These are phyloP conservation scores for Adela reaumurella DNA, from an alignment of 2,888 invertebrate species.

Conservation along the genomic window DNA sequence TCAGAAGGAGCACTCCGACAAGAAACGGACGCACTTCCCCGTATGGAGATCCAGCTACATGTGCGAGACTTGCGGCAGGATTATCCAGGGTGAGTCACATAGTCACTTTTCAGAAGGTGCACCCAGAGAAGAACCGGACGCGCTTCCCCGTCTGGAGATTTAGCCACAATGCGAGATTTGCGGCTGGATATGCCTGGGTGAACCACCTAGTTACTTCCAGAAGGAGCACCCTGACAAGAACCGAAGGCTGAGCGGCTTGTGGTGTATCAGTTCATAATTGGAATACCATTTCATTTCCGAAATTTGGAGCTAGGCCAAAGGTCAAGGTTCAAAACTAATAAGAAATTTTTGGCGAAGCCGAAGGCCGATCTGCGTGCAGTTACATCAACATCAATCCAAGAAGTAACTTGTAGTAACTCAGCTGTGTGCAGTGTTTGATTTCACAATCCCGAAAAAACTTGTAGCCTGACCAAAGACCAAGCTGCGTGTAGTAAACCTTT, in stretches of 20 bases:
- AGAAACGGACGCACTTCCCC: background rate
- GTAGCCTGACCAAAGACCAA: too few species aligned
- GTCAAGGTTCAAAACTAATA: too few species aligned
- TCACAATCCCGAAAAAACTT: too few species aligned
- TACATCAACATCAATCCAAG: too few species aligned
- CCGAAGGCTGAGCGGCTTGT: background rate
- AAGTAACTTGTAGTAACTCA: too few species aligned
- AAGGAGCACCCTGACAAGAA: background rate
- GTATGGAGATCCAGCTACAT: constrained; percentile 2
- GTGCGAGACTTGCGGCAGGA: constrained; percentile 9
- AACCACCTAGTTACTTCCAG: background rate
- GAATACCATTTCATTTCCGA: too few species aligned
- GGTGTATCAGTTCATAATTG: background rate
- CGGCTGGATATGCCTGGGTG: constrained; percentile 2
- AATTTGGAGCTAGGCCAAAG: too few species aligned
- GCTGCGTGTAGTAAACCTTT: too few species aligned
- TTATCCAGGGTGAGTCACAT: constrained; percentile 3
- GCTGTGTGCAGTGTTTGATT: too few species aligned
- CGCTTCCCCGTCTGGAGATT: background rate
- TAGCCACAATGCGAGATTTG: constrained; percentile 9
- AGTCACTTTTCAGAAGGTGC: background rate
- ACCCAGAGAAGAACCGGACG: background rate
- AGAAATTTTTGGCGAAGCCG: too few species aligned
- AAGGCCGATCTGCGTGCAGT: too few species aligned
- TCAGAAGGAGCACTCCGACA: background rate